Evolutionary conservation across 1,140 invertebrate species (phyloP), one percentile per base, ranked within the genome.

Genomic region (Aphelenchoides besseyi): DNA sequence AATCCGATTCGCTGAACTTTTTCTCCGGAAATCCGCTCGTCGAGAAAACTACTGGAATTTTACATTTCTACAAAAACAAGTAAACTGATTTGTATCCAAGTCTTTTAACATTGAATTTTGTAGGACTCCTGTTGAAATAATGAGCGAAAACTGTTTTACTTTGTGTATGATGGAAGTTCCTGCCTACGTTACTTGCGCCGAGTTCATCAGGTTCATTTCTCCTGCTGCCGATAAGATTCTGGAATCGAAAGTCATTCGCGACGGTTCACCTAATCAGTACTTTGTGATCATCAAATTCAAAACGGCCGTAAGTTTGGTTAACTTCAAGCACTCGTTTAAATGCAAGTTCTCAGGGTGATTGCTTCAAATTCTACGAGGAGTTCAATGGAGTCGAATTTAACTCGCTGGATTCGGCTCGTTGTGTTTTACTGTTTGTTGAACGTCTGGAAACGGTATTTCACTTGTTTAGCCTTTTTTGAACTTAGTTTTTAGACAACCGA

Each of bases 21-120:
- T 91, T 92, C 73, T 95, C 91, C 82, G 96, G 96, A 1, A 98
- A 98, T 88, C 95, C 95, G 8, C 91, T 92, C 82, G 93, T 97
- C 3, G 96, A 98, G 88, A 90, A 94, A 33, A 95, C 93, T 0
- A 95, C 94, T 85, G 96, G 96, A 55, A 91, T 98, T 57, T 87
- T 98, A 28, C 95, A 98, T 88, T 87, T 97, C 0, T 97, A 94
- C 84, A 96, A 96, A 86, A 93, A 96, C 86, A 93, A 94, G 86
- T 87, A 30, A 41, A 33, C 36, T n/a, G 12, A 23, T 9, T 16
- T 9, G 18, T 18, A 73, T 36, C 36, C 12, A n/a, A 18, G 5
- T 23, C 2, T 63, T 69, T 23, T 28, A 12, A 55, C 16, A 74
- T 41, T 62, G 1, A n/a, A 70, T 33, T 32, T 69, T 76, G 41